Evolutionary conservation across 2,797 vertebrate species (phyloP).

Genomic region (Apogon talboti): DNA sequence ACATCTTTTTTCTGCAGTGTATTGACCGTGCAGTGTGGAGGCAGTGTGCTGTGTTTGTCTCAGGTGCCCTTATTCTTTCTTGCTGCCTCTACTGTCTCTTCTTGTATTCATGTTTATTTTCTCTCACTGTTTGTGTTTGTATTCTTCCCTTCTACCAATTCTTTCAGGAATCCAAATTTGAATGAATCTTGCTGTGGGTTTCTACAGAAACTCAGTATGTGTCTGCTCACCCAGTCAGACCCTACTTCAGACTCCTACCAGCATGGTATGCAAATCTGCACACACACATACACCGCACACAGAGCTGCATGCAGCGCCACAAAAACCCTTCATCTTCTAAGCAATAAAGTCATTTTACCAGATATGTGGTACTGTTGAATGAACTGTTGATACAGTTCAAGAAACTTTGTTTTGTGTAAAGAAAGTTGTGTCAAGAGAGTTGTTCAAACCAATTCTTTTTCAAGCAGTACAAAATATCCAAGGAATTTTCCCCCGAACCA

Average conservation of each 20-base stretch:
- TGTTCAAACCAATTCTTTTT: not conserved
- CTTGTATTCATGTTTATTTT: conserved; percentile 10
- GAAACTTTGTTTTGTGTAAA: conserved; percentile 6
- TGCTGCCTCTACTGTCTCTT: not conserved
- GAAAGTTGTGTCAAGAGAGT: not conserved
- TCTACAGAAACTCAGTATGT: conserved; percentile 87
- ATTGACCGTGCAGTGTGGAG: not conserved
- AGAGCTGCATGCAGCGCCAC: conserved; percentile 4
- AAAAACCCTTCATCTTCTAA: conserved; percentile 20
- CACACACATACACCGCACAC: conserved; percentile 1
- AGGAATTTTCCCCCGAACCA: not conserved
- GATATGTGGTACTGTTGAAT: not conserved
- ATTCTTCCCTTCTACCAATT: conserved; percentile 30
- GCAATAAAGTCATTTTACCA: conserved; percentile 18
- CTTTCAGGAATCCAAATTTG: conserved; percentile 87
- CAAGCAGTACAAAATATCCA: not conserved
- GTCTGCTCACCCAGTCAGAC: conserved; percentile 83
- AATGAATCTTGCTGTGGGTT: conserved; percentile 91
- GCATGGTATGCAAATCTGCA: conserved; percentile 77
- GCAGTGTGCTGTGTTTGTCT: conserved; percentile 22
- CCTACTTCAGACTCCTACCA: conserved; percentile 62
- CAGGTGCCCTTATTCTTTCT: conserved; percentile 9
- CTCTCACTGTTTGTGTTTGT: not conserved
- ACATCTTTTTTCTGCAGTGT: not conserved
- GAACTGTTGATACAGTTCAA: not conserved